Percentiles rank a stretch among this genome's conserved stretches.
Conservation (phyloP, 2,797 vertebrate species). For the Borostomias antarcticus region DNA sequence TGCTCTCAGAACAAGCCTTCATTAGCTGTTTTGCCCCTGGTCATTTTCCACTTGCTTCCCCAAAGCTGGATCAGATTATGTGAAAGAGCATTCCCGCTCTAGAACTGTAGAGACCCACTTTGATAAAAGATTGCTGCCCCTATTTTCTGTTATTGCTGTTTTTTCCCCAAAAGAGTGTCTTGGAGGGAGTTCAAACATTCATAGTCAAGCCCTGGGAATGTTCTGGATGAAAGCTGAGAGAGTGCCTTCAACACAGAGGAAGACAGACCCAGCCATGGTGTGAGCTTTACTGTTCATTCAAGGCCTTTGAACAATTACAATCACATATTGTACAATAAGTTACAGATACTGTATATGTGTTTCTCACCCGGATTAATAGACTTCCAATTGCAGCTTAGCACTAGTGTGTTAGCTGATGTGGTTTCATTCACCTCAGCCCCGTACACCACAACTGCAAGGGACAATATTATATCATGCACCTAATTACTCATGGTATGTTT, state of each 20-base stretch:
- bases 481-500: too few species aligned
- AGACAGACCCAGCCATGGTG: not conserved
- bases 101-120: constrained; percentile 65
- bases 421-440: too few species aligned
- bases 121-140: constrained; percentile 71
- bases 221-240: constrained; percentile 43
- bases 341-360: not conserved
- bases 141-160: constrained; percentile 63
- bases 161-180: constrained; percentile 38
- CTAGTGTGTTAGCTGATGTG: too few species aligned
- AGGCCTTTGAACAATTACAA: not conserved
- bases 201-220: constrained; percentile 45
- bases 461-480: constrained; percentile 9
- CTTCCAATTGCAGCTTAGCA: too few species aligned
- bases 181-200: constrained; percentile 65
- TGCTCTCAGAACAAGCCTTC: constrained; percentile 66
- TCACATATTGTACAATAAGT: not conserved
- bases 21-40: constrained; percentile 74
- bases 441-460: too few species aligned
- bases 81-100: constrained; percentile 65
- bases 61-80: constrained; percentile 79
- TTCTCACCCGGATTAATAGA: too few species aligned
- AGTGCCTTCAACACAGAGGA: constrained; percentile 17
- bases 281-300: not conserved
- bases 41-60: constrained; percentile 79